phyloP scores from a whole-genome alignment of 1,140 invertebrate genomes.

The Sycophaga agraensis region DNA sequence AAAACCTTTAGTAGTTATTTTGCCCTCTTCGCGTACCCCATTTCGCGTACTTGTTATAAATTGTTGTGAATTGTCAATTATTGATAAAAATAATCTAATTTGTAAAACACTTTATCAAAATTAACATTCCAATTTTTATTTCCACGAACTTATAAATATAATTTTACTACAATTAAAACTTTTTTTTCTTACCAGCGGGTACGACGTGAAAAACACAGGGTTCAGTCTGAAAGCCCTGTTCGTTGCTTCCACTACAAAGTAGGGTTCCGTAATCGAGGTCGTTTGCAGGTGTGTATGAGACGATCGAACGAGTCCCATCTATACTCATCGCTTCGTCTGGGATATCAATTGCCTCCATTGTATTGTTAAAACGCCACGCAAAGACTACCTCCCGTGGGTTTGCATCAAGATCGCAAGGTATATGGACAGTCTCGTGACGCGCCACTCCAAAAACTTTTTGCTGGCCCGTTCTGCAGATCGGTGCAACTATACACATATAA shows the following conservation, averaged over 20 bases:
- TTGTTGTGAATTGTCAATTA: too few relatives aligned
- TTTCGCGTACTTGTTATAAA: too few relatives aligned
- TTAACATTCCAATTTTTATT: too few relatives aligned
- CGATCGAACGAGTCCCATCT: slow-evolving; percentile 65
- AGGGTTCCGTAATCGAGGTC: slow-evolving; percentile 73
- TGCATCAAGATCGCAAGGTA: slow-evolving; percentile 81
- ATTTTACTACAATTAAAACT: too few relatives aligned
- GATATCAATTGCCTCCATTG: slow-evolving; percentile 68
- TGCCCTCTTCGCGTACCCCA: too few relatives aligned
- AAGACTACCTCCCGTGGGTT: slow-evolving; percentile 75
- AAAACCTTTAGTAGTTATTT: too few relatives aligned
- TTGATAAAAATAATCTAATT: too few relatives aligned
- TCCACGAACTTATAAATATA: too few relatives aligned
- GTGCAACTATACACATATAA: slow-evolving; percentile 64
- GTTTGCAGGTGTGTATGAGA: slow-evolving; percentile 69
- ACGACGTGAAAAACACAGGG: slow-evolving; percentile 74
- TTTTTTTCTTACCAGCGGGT: slow-evolving; percentile 70
- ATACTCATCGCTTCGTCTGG: slow-evolving; percentile 62
- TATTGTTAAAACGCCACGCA: slow-evolving; percentile 79
- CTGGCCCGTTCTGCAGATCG: slow-evolving; percentile 69
- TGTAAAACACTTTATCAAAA: too few relatives aligned
- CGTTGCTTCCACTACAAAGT: slow-evolving; percentile 70
- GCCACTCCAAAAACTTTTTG: slow-evolving; percentile 73
- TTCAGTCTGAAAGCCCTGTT: slow-evolving; percentile 66
- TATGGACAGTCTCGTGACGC: slow-evolving; percentile 72